Base-by-base conservation (phyloP, 2,797 vertebrate species). In the Molothrus ater region DNA sequence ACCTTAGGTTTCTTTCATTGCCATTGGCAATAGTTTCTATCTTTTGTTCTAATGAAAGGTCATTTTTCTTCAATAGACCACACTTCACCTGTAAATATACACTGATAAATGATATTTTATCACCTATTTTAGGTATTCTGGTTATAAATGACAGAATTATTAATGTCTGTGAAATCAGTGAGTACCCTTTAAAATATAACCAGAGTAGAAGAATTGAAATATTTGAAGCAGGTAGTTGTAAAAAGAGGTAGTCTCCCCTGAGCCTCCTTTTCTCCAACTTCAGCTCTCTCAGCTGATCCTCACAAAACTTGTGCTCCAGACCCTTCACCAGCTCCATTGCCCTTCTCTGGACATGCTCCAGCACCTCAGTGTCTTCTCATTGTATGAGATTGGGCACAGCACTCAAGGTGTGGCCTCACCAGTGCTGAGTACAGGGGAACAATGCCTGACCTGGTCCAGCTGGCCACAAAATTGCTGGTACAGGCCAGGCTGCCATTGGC, bases 401-500 rank as follows among this genome's bases (percentile, higher is more conserved):
- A 22, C 4, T 64, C 0, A 0, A 26, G 9, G 24, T 15, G 9
- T 1, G 1, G 4, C 31, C 32, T 74, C 56, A 42, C 3, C 26
- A 53, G 10, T 15, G 14, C 24, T 0, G 0, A n/a, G 17, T 4
- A 48, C 20, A n/a, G 40, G 14, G 15, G 4, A 3, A 19, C 1
- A 3, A 32, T 28, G 20, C 1, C 45, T 6, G 20, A 24, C 15
- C 20, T 65, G 2, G 1, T n/a, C 20, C 34, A 70, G 31, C 40
- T 64, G 45, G 28, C 15, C 28, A 20, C 50, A 15, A 5, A 5
- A 7, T 6, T 53, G 6, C 24, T 75, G 24, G 13, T n/a, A 21
- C 4, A 54, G 3, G 7, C 15, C 34, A 29, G 57, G 36, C 4
- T 48, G 14, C 11, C 3, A 15, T 9, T 48, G 32, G 6, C 9